Base-by-base conservation (phyloP, 2,113 vertebrate genomes). In the Todiramphus saurophagus region DNA sequence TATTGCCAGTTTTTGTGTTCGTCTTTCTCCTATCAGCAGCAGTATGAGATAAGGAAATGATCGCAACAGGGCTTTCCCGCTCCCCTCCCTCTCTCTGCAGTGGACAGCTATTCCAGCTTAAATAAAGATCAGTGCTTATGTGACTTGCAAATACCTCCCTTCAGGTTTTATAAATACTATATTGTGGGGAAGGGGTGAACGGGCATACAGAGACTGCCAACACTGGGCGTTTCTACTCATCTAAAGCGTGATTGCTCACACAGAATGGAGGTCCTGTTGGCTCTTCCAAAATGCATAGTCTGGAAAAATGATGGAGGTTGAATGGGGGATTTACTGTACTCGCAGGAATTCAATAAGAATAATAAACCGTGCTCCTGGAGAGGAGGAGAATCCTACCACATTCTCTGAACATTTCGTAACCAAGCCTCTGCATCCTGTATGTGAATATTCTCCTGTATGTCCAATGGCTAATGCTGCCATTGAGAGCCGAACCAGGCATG, bases 381-480 rank as follows among this genome's bases (percentile, higher is more conserved):
- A 63, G 63, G 58, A 84, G 83, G 76, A 70, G 66, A 84, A 62
- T 72, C 35, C 43, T 50, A 23, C 43, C 50, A 53, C 2, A 0
- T 78, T 91, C 76, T 95, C 37, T 66, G 76, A 33, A 76, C 59
- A 20, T 48, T 68, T 44, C 56, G 43, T 62, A 92, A 84, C 60
- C 15, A 41, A 51, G 69, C 5, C 35, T n/a, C 51, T 72, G n/a
- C 0, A 0, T 63, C 0, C 0, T 69, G 44, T 68, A 33, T 6
- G 3, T 25, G 43, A 74, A 88, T 20, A 46, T 66, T 55, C 70
- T 79, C 28, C 0, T 64, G 33, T 48, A 84, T 91, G 66, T 85
- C 62, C 0, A 0, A 58, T 2, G 4, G 48, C 85, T 90, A 33
- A 84, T n/a, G 75, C 50, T 85, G 66, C 83, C 60, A 19, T 93